A percentile compares a stretch with the other conserved stretches of the same genome.
These are phyloP conservation scores for Perithous albicinctus DNA, from an alignment of 2,888 invertebrate species.

Conservation along the genomic window DNA sequence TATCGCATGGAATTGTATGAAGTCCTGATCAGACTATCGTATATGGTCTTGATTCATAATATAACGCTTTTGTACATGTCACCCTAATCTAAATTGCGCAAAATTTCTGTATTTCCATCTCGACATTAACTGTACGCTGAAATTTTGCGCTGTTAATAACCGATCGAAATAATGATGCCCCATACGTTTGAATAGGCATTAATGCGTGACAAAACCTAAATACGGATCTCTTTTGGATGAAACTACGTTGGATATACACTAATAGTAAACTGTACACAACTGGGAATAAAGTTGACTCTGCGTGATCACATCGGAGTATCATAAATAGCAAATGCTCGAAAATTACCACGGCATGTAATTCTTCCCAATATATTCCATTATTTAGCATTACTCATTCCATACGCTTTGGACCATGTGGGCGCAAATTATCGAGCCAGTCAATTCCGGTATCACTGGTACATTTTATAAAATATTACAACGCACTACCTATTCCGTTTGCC, in stretches of 20 bases:
- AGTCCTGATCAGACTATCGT: too few species aligned
- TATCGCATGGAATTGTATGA: too few species aligned
- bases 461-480: constrained; percentile 32
- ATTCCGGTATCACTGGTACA: neutral
- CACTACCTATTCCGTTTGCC: neutral
- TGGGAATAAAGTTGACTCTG: constrained; percentile 11
- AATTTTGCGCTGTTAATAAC: too few species aligned
- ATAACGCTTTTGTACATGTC: too few species aligned
- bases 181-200: too few species aligned
- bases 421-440: constrained; percentile 26
- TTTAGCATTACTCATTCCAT: constrained; percentile 5
- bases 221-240: neutral
- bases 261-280: neutral
- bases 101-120: too few species aligned
- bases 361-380: constrained; percentile 7
- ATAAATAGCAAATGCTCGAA: neutral
- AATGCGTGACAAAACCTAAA: too few species aligned
- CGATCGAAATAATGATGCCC: too few species aligned
- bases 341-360: constrained; percentile 3
- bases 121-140: too few species aligned
- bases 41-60: too few species aligned
- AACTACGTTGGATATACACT: too few species aligned
- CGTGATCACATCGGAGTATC: constrained; percentile 12
- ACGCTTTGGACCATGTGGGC: neutral
- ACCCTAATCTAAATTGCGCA: too few species aligned